Conservation (phyloP, 2,888 invertebrate species). For the Cheilosia vulpina region DNA sequence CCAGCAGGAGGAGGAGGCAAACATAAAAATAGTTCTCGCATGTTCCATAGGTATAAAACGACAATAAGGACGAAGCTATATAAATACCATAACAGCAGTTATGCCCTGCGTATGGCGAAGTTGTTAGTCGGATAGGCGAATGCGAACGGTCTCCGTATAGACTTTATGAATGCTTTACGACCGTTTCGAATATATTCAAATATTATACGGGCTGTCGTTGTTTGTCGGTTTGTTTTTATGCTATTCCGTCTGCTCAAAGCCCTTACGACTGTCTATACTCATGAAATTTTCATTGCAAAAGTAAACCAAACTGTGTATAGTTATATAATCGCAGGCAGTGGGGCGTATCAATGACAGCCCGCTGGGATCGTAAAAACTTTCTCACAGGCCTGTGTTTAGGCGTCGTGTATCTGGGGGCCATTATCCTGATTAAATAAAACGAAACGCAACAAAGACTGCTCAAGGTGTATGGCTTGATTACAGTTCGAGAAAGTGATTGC, state of each 20-base stretch:
- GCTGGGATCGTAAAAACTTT: conserved; percentile 49
- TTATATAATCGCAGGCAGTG: background rate
- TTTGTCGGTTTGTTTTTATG: conserved; percentile 41
- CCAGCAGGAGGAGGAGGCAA: background rate
- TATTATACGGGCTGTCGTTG: conserved; percentile 44
- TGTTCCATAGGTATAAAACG: conserved; percentile 35
- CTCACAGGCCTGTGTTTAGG: conserved; percentile 51
- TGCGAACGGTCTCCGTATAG: conserved; percentile 22
- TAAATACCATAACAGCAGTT: conserved; percentile 34
- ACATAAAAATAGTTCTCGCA: conserved; percentile 8
- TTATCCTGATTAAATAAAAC: conserved; percentile 68
- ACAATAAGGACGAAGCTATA: conserved; percentile 40
- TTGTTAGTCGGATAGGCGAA: conserved; percentile 28
- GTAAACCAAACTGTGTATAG: conserved; percentile 51
- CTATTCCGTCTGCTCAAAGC: conserved; percentile 36
- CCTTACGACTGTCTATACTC: conserved; percentile 43
- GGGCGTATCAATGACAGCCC: conserved; percentile 22
- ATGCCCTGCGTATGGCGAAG: conserved; percentile 10
- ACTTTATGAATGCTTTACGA: conserved; percentile 61
- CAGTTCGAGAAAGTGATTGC: conserved; percentile 8
- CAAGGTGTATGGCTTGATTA: too few relatives aligned
- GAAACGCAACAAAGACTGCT: conserved; percentile 4
- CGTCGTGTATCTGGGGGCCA: conserved; percentile 49
- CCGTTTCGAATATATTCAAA: conserved; percentile 65
- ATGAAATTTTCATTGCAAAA: conserved; percentile 61